Evolutionary conservation across 2,888 invertebrate genomes (phyloP), one percentile per base, ranked within the genome.

Genomic region (Aphodius sticticus): DNA sequence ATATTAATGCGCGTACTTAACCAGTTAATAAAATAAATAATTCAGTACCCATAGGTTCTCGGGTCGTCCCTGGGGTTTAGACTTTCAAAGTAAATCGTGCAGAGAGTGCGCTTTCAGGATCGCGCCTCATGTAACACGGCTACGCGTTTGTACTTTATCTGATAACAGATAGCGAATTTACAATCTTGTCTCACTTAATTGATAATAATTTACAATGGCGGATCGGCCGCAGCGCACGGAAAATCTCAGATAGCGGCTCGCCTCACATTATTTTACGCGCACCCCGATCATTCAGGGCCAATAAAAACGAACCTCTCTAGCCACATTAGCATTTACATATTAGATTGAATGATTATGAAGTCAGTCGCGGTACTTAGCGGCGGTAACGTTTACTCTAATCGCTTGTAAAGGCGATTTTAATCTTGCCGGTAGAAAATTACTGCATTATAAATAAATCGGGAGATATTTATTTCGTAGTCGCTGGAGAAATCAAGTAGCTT

Each of bases 141-240:
- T 53, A 53, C 53, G 53, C 53, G 53, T 53, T 53, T 53, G 38
- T 36, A 70, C n/a, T 70, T 77, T 78, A 78, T 78, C 78, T 78
- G 78, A 78, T 78, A 75, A 75, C 74, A 78, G 78, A 72, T 72
- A 75, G 75, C 69, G 74, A 69, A 79, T 79, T 79, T 79, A 79
- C 76, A 76, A 79, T 79, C 79, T 79, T 77, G 79, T 79, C 76
- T 71, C 35, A 71, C 53, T 79, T 79, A 79, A 79, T 79, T 79
- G 79, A 79, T 79, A 79, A 79, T 79, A 77, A 79, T 76, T 79
- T 79, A 76, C 77, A 36, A 70, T 36, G 71, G 37, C 15, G 76
- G 69, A 78, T 76, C 76, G 70, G 70, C 76, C 53, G 70, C 26
- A 26, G 78, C 16, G 36, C 26, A 75, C 35, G 78, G 53, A 53